A percentile compares a stretch with the other conserved stretches of the same genome.
Conservation (phyloP, 1,140 invertebrate species). For the Anastatus disparis region DNA sequence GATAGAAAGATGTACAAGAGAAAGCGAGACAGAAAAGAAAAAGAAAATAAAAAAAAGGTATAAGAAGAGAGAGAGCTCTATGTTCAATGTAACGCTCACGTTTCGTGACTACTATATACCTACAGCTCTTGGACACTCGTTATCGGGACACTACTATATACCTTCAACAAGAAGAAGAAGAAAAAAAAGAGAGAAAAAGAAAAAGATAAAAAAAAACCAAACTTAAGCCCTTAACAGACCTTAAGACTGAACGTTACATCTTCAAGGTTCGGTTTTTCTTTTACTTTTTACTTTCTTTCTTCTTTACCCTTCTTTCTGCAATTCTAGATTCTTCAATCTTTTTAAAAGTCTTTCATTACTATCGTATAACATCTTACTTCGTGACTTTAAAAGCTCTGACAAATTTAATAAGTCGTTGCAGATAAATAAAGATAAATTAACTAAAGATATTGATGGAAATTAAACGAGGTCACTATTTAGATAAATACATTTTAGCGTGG, state of each 20-base stretch:
- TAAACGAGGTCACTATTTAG: too few relatives aligned
- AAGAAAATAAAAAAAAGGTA: too few relatives aligned
- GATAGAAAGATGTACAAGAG: not conserved
- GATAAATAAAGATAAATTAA: too few relatives aligned
- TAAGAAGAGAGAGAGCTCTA: too few relatives aligned
- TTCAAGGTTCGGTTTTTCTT: constrained; percentile 39
- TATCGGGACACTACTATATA: constrained; percentile 28
- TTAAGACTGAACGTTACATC: too few relatives aligned
- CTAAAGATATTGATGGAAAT: too few relatives aligned
- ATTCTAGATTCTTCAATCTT: not conserved
- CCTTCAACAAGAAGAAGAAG: too few relatives aligned
- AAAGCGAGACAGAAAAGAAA: constrained; percentile 15
- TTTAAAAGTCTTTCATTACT: not conserved
- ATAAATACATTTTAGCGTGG: too few relatives aligned
- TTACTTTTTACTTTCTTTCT: too few relatives aligned
- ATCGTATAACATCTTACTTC: too few relatives aligned
- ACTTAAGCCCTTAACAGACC: constrained; percentile 34
- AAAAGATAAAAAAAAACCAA: constrained; percentile 31
- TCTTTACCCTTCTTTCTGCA: not conserved
- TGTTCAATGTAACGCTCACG: too few relatives aligned
- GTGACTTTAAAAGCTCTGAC: not conserved
- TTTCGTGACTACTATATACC: constrained; percentile 39
- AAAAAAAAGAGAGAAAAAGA: too few relatives aligned
- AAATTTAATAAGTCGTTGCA: constrained; percentile 31
- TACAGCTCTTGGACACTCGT: constrained; percentile 42